Conservation (phyloP, 2,113 vertebrate genomes). For the Leuciscus idus region DNA sequence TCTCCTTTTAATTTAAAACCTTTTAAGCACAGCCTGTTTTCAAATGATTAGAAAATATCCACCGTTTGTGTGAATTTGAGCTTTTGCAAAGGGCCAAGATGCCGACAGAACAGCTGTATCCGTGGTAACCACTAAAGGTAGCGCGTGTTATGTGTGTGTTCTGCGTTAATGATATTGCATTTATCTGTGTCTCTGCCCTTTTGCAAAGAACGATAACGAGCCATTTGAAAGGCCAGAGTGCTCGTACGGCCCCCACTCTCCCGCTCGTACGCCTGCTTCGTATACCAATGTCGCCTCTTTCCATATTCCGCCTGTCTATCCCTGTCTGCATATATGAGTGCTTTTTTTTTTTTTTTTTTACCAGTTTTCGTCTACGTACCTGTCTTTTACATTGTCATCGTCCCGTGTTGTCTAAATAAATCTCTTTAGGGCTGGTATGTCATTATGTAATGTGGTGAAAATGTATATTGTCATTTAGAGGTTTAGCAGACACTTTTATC, state of each 20-base stretch:
- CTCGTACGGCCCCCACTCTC: slow-evolving; percentile 50
- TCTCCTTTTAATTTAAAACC: slow-evolving; percentile 38
- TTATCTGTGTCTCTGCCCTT: slow-evolving; percentile 64
- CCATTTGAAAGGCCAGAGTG: slow-evolving; percentile 70
- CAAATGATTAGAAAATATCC: slow-evolving; percentile 12
- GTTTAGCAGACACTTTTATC: background rate
- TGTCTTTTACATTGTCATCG: background rate
- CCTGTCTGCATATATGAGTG: slow-evolving; percentile 18
- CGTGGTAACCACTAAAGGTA: slow-evolving; percentile 22
- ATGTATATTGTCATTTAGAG: background rate
- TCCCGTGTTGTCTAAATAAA: background rate
- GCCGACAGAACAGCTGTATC: slow-evolving; percentile 31
- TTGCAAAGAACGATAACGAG: slow-evolving; percentile 62
- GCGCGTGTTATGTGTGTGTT: slow-evolving; percentile 48
- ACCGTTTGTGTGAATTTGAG: slow-evolving; percentile 16
- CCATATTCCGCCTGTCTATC: background rate
- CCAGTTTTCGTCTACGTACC: background rate
- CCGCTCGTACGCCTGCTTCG: slow-evolving; percentile 58
- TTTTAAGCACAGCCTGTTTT: slow-evolving; percentile 29
- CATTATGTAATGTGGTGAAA: background rate
- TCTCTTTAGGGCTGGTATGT: slow-evolving; percentile 6
- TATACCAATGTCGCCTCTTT: slow-evolving; percentile 56
- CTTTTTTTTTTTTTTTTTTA: background rate
- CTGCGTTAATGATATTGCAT: slow-evolving; percentile 61
- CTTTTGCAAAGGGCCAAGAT: slow-evolving; percentile 24